Percentiles rank a stretch among this genome's conserved stretches.
Evolutionary conservation across 2,113 vertebrate species (phyloP).

Genomic region (Oreotrochilus melanogaster): DNA sequence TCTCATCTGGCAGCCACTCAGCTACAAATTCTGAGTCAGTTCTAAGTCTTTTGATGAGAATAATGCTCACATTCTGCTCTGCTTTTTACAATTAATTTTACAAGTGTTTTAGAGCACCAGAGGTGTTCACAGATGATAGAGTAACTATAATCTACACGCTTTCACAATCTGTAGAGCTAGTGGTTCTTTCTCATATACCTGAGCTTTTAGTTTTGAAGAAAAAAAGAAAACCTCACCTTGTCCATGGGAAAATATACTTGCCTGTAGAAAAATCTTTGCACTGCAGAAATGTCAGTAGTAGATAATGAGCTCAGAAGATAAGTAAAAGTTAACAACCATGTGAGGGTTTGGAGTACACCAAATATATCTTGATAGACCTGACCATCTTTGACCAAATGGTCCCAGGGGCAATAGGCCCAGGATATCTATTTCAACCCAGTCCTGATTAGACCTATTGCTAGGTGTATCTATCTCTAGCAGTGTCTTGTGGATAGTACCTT

Average conservation of each 20-base stretch:
- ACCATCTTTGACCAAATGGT: not conserved
- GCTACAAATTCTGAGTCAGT: not conserved
- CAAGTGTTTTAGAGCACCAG: not conserved
- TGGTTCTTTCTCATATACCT: not conserved
- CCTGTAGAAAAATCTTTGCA: not conserved
- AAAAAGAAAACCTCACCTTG: not conserved
- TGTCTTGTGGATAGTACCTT: not conserved
- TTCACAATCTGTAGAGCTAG: not conserved
- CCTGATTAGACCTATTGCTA: not conserved
- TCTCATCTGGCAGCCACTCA: not conserved
- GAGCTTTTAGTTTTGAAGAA: not conserved
- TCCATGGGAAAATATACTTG: not conserved
- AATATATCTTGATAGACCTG: not conserved
- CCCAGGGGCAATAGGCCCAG: too few relatives aligned
- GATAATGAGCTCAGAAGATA: not conserved
- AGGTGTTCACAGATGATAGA: not conserved
- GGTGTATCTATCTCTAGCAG: not conserved
- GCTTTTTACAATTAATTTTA: not conserved
- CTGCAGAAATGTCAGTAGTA: not conserved
- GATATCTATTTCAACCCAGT: not conserved
- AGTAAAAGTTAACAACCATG: not conserved
- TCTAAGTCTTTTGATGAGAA: not conserved
- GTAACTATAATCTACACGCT: not conserved
- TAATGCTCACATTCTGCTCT: not conserved
- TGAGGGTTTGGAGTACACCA: not conserved